These are phyloP conservation scores for Epinotia demarniana DNA, from an alignment of 2,888 invertebrate species.

Conservation along the genomic window DNA sequence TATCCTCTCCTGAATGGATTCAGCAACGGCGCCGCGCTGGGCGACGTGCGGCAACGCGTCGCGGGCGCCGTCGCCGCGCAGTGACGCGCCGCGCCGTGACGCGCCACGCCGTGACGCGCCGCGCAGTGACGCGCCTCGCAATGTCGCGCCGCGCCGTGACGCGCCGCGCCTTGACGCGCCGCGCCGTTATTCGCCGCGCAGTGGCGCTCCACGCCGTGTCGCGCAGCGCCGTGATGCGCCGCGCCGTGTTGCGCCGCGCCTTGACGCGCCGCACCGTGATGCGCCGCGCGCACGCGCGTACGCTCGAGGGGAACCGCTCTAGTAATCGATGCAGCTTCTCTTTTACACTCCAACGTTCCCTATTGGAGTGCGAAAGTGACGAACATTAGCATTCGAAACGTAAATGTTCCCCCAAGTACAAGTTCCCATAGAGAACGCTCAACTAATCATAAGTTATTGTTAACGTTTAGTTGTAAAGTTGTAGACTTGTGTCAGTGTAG, in stretches of 20 bases:
- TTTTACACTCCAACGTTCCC: neutral
- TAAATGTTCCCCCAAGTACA: neutral
- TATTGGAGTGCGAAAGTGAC: conserved; percentile 7
- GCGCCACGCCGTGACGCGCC: conserved; percentile 78
- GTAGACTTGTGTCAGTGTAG: conserved; percentile 22
- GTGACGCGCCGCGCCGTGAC: conserved; percentile 61
- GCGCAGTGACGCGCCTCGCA: conserved; percentile 61
- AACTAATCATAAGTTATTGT: conserved; percentile 55
- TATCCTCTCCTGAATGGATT: conserved; percentile 75
- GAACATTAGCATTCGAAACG: neutral
- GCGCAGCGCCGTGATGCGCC: conserved; percentile 69
- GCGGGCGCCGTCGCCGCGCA: conserved; percentile 80
- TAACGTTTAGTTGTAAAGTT: conserved; percentile 50
- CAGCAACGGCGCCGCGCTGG: conserved; percentile 71
- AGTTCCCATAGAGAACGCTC: conserved; percentile 58
- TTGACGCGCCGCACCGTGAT: conserved; percentile 48
- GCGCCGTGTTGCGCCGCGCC: conserved; percentile 72
- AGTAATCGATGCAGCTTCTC: neutral
- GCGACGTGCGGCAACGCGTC: conserved; percentile 76
- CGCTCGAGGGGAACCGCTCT: neutral
- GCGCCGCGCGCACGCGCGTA: neutral
- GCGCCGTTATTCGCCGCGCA: conserved; percentile 71
- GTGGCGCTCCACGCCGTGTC: conserved; percentile 78
- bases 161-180: neutral
- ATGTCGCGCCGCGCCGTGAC: conserved; percentile 76